Evolutionary conservation across 1,140 invertebrate genomes (phyloP), one percentile per base, ranked within the genome.

Genomic region (Diprion similis): DNA sequence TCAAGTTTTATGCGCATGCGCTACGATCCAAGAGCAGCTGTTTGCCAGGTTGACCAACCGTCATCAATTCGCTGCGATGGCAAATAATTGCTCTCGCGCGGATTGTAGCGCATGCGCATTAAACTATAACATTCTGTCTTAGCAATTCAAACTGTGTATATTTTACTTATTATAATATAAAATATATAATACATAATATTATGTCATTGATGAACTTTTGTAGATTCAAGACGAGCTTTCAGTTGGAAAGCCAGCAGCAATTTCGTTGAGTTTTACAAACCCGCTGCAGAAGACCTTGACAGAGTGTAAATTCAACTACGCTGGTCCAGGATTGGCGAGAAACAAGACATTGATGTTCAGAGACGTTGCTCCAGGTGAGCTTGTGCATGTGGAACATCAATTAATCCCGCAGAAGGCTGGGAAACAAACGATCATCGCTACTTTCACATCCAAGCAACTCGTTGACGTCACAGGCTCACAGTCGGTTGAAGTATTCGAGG

Each of bases 261-360:
- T 92, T 13, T 87, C 82, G 9, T 84, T 94, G 10, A 90, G 90
- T 11, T 94, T 95, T 78, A 88, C 85, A 70, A 95, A 95, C 85
- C 93, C 94, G 0, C 81, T 95, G 72, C 90, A 91, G 19, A 87
- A 84, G 4, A 73, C 77, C 0, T 80, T 95, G 46, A 92, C 92
- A 0, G 87, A 91, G 0, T 93, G 93, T 77, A 89, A 89, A 73
- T 91, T 95, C 80, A 89, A 91, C 69, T 88, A 94, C 74, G 92
- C 93, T 72, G 92, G 92, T 3, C 91, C 93, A 0, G 92, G 92
- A 4, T 84, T 94, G 1, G 87, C 88, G 0, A 90, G 89, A 66
- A 91, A 91, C 70, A 88, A 90, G 71, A 88, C 88, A 0, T 77
- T 93, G 1, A 77, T 85, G 10, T 90, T 89, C 70, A 83, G 88